Evolutionary conservation across 2,113 vertebrate species (phyloP).

Genomic region (Hystrix brachyura): DNA sequence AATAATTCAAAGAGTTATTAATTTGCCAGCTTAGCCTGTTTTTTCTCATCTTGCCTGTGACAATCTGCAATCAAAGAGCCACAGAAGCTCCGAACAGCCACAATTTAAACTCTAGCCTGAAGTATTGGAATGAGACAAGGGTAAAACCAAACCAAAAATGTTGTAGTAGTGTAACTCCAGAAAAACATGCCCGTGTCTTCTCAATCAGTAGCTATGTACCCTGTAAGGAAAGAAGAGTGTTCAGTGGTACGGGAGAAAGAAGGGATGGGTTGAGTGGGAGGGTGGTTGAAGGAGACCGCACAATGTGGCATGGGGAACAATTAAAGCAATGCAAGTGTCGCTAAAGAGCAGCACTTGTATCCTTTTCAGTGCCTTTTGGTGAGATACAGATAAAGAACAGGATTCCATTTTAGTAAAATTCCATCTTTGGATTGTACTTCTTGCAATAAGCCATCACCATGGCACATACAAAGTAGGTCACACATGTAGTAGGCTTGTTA

Average conservation of each 20-base stretch:
- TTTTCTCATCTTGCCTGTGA: no score
- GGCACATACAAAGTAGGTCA: no score
- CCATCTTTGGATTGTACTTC: neutral
- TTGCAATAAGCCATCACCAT: neutral
- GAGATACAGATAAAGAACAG: neutral
- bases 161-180: neutral
- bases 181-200: neutral
- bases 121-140: no score
- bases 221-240: neutral
- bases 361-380: neutral
- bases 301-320: no score
- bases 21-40: neutral
- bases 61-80: neutral
- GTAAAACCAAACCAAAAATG: neutral
- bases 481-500: fast-evolving
- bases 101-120: neutral
- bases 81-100: no score
- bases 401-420: neutral
- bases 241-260: neutral
- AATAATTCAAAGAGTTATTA: neutral
- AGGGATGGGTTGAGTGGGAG: neutral
- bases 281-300: fast-evolving
- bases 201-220: neutral
- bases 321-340: neutral
- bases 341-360: no score